Evolutionary conservation across 2,888 invertebrate genomes (phyloP).

Genomic region (Temnothorax rugatulus): DNA sequence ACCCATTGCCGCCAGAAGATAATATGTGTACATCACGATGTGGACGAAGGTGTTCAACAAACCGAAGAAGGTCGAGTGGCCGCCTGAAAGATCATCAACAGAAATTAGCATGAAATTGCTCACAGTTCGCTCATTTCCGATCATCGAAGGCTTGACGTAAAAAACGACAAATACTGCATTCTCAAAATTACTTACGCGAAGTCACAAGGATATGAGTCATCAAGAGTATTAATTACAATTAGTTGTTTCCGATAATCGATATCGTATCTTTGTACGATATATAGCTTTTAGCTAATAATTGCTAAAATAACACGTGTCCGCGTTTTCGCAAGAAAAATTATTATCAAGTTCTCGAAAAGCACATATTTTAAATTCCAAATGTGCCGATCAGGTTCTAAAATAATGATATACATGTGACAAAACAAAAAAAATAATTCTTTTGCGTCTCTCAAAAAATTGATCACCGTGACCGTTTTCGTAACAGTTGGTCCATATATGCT

Average conservation of each 20-base stretch:
- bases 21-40: slow-evolving; percentile 98
- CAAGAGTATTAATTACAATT: background rate
- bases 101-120: slow-evolving; percentile 12
- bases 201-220: background rate
- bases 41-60: slow-evolving; percentile 98
- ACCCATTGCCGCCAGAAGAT: slow-evolving; percentile 96
- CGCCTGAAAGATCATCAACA: slow-evolving; percentile 87
- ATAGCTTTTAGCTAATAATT: background rate
- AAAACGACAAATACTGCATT: background rate
- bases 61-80: slow-evolving; percentile 98
- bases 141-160: background rate
- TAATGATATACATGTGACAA: background rate
- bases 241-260: background rate
- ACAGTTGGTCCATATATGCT: background rate
- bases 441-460: background rate
- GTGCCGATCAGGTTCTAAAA: background rate
- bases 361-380: background rate
- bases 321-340: background rate
- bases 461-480: background rate
- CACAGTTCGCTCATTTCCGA: background rate
- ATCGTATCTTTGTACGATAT: background rate
- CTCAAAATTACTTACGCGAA: background rate
- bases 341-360: background rate
- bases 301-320: background rate
- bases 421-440: background rate